Evolutionary conservation across 2,113 vertebrate genomes (phyloP).

Genomic region (Festucalex cinctus): DNA sequence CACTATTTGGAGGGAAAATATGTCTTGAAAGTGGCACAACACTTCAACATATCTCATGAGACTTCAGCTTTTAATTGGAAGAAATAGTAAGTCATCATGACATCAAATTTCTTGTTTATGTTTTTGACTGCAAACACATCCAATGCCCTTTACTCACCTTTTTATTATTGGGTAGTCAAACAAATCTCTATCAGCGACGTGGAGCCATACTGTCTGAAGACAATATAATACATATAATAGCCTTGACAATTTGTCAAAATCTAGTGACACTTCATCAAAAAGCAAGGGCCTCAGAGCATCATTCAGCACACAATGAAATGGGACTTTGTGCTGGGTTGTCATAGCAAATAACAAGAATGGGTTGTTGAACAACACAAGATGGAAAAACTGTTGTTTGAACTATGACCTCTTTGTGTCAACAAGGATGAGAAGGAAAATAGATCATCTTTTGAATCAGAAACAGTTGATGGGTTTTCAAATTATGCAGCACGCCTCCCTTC

Average conservation of each 20-base stretch:
- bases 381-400: neutral
- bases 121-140: neutral
- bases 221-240: neutral
- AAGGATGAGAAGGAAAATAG: neutral
- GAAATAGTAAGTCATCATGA: neutral
- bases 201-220: neutral
- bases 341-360: neutral
- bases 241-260: conserved; percentile 1
- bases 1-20: neutral
- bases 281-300: neutral
- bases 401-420: neutral
- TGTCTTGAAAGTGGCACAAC: too few relatives aligned
- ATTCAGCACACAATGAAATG: neutral
- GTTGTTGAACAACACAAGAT: neutral
- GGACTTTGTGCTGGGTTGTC: neutral
- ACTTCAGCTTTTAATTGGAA: too few relatives aligned
- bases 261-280: neutral
- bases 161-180: neutral
- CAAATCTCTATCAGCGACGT: neutral
- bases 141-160: neutral
- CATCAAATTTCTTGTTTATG: neutral
- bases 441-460: neutral
- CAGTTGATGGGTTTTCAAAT: neutral
- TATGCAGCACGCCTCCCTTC: neutral
- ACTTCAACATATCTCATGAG: too few relatives aligned